Percentiles rank a stretch among this genome's conserved stretches.
phyloP scores from a whole-genome alignment of 53 echinoderm and acorn worm species.

The Paelopatides confundens region DNA sequence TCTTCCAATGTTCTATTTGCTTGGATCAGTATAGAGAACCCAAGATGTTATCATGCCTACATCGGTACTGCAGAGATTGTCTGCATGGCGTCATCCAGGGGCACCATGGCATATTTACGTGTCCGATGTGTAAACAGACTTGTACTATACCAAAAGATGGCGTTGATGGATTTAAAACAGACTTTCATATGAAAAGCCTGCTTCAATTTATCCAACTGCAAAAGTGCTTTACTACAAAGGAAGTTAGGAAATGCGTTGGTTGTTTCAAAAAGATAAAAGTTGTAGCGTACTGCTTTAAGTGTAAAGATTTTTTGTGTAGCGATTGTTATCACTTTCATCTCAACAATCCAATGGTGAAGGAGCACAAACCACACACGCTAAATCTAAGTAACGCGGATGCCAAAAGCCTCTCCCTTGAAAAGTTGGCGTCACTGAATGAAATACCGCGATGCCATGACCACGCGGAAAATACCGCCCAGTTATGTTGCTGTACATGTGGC shows the following conservation, averaged over 20 bases:
- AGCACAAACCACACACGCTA: constrained; percentile 3
- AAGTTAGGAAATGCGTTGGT: background rate
- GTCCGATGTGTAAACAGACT: background rate
- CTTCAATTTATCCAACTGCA: constrained; percentile 13
- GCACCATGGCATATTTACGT: background rate
- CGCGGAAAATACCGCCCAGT: background rate
- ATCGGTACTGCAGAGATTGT: constrained; percentile 5
- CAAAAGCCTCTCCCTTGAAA: constrained; percentile 3
- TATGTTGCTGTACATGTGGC: background rate
- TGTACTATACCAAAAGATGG: background rate
- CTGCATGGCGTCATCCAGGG: background rate
- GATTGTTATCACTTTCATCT: background rate
- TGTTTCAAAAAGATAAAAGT: background rate
- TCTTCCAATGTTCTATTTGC: background rate
- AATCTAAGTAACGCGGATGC: background rate
- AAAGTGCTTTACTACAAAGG: background rate
- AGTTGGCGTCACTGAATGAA: constrained; percentile 14
- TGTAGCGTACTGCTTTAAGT: constrained; percentile 17
- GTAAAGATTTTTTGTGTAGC: background rate
- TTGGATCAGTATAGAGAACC: constrained; percentile 16
- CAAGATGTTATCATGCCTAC: constrained; percentile 10
- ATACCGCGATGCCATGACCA: constrained; percentile 10
- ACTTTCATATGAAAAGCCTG: constrained; percentile 15
- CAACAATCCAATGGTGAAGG: background rate
- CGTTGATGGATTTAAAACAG: background rate